Evolutionary conservation across 2,888 invertebrate genomes (phyloP), one percentile per base, ranked within the genome.

Genomic region (Troides helena): DNA sequence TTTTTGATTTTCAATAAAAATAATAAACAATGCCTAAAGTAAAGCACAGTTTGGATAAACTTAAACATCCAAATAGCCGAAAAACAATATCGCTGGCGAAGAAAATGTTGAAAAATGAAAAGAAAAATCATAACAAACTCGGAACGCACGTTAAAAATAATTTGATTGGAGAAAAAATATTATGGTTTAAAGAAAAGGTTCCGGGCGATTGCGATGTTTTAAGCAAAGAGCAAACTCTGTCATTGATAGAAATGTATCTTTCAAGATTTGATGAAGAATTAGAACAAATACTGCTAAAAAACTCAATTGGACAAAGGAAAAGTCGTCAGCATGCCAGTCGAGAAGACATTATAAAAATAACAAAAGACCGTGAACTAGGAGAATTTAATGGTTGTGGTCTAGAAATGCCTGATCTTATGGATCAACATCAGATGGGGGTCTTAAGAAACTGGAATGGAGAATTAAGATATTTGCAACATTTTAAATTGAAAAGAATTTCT

Each of bases 21-120:
- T 18, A 60, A 60, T 39, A 14, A 17, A 61, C 36, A 80, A 92
- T 92, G 92, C 89, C 90, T 61, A 90, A 89, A 76, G 70, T 84
- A 69, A 91, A 88, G 72, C 85, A 81, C 60, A 86, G 79, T 72
- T 76, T 92, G 57, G 90, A 90, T 57, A 94, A 94, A 84, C 92
- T 95, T 67, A 95, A 95, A 80, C 98, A 98, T 88, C 98, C 98
- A 0, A 97, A 97, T 84, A 97, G 97, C 78, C 94, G 98, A 74
- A 97, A 96, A 90, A 96, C 97, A 0, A 92, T 94, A 73, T 95
- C 95, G 12, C 85, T 97, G 25, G 94, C 94, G 2, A 96, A 95
- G 82, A 95, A 96, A 85, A 90, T 95, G 10, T 95, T 95, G 74
- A 96, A 93, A 94, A 94, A 88, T 72, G 91, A 92, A 67, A 93